phyloP scores from a whole-genome alignment of 2,113 vertebrate genomes.

The Epinephelus moara region DNA sequence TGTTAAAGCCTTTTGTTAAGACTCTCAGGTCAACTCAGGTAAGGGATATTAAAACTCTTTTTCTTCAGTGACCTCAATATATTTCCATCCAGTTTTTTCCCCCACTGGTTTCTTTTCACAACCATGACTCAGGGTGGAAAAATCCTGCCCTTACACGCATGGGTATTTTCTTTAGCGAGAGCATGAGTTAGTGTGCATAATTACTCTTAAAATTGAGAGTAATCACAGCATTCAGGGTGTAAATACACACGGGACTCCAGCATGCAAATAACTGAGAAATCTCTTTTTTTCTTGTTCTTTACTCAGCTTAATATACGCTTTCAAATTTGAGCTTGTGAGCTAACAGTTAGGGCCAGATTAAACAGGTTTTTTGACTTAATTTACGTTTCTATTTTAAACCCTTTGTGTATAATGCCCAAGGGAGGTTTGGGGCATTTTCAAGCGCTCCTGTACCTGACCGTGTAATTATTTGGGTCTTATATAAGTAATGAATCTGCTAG shows the following conservation, averaged over 20 bases:
- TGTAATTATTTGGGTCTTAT: conserved; percentile 61
- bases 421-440: conserved; percentile 24
- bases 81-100: conserved; percentile 6
- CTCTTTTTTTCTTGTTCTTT: conserved; percentile 17
- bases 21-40: conserved; percentile 5
- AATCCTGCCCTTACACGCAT: conserved; percentile 26
- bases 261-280: conserved; percentile 34
- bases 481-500: conserved; percentile 48
- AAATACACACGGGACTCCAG: conserved; percentile 31
- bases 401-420: conserved; percentile 21
- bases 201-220: conserved; percentile 56
- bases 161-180: conserved; percentile 39
- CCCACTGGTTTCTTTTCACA: neutral
- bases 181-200: conserved; percentile 52
- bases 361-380: conserved; percentile 1
- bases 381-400: conserved; percentile 44
- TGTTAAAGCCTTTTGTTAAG: neutral
- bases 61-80: neutral
- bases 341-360: conserved; percentile 41
- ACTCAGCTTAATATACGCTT: conserved; percentile 9
- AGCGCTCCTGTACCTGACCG: conserved; percentile 47
- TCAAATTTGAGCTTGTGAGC: neutral
- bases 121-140: conserved; percentile 53
- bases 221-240: conserved; percentile 48
- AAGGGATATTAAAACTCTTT: neutral